Evolutionary conservation across 1,140 invertebrate genomes (phyloP).

Genomic region (Cataglyphis hispanica): DNA sequence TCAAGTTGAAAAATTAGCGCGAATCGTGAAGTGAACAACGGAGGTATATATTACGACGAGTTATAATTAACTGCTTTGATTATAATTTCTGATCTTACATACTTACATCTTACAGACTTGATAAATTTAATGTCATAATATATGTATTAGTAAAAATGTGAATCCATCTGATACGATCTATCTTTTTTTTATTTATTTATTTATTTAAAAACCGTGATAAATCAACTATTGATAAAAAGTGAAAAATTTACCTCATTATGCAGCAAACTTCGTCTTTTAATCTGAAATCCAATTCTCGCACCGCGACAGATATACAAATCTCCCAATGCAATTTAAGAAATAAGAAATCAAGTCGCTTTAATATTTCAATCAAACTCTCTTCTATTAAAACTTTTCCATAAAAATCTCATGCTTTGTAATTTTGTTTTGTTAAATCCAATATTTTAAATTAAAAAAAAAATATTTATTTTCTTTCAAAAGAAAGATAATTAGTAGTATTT

Average conservation of each 20-base stretch:
- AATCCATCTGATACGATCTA: neutral
- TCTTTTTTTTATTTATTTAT: neutral
- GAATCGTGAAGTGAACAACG: neutral
- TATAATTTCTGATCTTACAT: neutral
- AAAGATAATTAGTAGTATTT: neutral
- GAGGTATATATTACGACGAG: neutral
- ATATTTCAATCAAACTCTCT: neutral
- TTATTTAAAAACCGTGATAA: neutral
- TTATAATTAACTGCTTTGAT: neutral
- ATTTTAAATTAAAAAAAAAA: neutral
- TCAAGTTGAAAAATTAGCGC: constrained; percentile 43
- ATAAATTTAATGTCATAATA: neutral
- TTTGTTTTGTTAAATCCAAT: neutral
- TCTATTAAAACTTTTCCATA: constrained; percentile 9
- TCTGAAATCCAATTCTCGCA: neutral
- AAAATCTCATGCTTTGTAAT: neutral
- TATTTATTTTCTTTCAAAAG: neutral
- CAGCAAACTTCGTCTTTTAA: neutral
- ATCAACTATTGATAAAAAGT: neutral
- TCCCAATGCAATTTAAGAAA: neutral
- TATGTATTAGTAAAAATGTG: no score
- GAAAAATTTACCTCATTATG: neutral
- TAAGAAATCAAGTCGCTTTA: neutral
- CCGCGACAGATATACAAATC: neutral
- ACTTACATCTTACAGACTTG: neutral